These are phyloP conservation scores for Dicranocentrus wangi DNA, from an alignment of 2,888 invertebrate species.

Conservation along the genomic window DNA sequence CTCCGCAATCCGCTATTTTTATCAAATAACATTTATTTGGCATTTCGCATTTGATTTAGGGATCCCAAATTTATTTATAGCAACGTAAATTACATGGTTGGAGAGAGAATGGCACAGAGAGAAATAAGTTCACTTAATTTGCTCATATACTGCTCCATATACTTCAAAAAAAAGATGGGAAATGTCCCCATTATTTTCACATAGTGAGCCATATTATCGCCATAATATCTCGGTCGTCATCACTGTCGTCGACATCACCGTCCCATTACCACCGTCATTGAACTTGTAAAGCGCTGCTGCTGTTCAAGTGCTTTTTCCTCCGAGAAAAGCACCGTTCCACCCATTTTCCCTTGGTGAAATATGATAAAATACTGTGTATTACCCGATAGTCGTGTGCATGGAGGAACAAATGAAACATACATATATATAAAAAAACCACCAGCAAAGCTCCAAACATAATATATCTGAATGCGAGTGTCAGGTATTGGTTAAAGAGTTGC, in stretches of 20 bases:
- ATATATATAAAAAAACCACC: no score
- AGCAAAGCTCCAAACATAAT: no score
- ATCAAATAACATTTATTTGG: not conserved
- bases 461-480: no score
- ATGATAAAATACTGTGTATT: no score
- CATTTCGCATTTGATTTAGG: not conserved
- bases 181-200: not conserved
- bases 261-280: not conserved
- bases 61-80: slow-evolving; percentile 6
- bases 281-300: no score
- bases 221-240: not conserved
- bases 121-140: not conserved
- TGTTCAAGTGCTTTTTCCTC: no score
- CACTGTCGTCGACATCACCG: not conserved
- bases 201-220: not conserved
- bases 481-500: slow-evolving; percentile 1
- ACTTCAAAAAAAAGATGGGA: not conserved
- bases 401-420: no score
- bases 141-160: not conserved
- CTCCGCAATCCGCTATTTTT: no score
- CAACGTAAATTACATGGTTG: not conserved
- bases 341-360: no score
- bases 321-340: no score
- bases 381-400: no score
- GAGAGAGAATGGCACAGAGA: not conserved